Evolutionary conservation across 2,888 invertebrate species (phyloP), one percentile per base, ranked within the genome.

Genomic region (Aspidiotus destructor): DNA sequence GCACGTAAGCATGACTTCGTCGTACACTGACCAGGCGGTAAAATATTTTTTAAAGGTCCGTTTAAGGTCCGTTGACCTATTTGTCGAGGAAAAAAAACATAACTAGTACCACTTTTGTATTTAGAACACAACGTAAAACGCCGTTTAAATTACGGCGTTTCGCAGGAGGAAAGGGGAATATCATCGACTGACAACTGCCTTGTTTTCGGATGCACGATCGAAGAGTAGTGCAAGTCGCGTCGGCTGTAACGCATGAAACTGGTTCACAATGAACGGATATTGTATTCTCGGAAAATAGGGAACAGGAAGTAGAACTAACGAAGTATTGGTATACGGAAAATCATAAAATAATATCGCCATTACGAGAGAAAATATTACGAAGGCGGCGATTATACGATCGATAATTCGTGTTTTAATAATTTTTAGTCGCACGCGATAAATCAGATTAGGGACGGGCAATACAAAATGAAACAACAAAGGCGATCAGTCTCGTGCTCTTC

Each of bases 41-140:
- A n/a, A 17, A 54, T 55, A 54, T 64, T 64, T 54, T 54, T 64
- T 54, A 41, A 8, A 54, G 28, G 28, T 28, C 17, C 17, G 15
- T 54, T 54, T 28, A 64, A 64, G 64, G 64, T 64, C 64, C 64
- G 54, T 55, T 64, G 64, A 64, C 64, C 64, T 42, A 64, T 54
- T 64, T 62, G 54, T 54, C 28, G 28, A 28, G 28, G 28, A 28
- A 28, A 28, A 54, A n/a, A 54, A 54, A 54, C 17, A 17, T n/a
- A 17, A 54, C 55, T 54, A 54, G 55, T 54, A 54, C 55, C 17
- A 54, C 55, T 54, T 54, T 17, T 54, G 15, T 54, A 54, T 54
- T 54, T 54, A 54, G 55, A 54, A 54, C 55, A n/a, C 55, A 28
- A 28, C 28, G 28, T 54, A 54, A 54, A 54, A 54, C 17, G 55